These are phyloP conservation scores for Falco concolor DNA, from an alignment of 2,797 vertebrate genomes.

Conservation along the genomic window DNA sequence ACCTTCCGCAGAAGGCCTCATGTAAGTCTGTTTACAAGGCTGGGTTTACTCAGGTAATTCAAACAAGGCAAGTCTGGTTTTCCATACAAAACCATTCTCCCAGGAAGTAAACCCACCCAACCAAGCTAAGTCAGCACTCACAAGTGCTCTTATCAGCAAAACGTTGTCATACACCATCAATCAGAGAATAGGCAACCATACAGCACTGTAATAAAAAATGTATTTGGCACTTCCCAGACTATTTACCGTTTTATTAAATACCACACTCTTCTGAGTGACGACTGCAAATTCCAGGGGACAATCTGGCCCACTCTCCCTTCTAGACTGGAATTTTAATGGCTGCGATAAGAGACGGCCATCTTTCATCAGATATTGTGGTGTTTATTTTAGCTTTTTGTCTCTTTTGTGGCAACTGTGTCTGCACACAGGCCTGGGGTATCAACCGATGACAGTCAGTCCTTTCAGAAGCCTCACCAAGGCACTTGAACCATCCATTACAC, in stretches of 20 bases:
- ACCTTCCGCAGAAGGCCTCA: background rate
- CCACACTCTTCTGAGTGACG: background rate
- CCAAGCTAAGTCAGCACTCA: background rate
- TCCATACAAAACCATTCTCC: background rate
- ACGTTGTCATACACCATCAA: background rate
- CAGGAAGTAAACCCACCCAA: background rate
- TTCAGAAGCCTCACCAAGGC: slow-evolving; percentile 45
- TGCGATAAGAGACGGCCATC: background rate
- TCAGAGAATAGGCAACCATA: background rate
- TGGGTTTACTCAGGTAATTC: slow-evolving; percentile 11
- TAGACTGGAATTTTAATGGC: slow-evolving; percentile 69
- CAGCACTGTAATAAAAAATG: slow-evolving; percentile 20
- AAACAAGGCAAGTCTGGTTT: background rate
- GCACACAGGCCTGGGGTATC: background rate
- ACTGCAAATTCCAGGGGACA: slow-evolving; percentile 53
- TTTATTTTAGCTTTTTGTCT: slow-evolving; percentile 54
- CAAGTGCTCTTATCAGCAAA: background rate
- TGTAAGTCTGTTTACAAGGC: background rate
- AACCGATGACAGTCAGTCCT: slow-evolving; percentile 42
- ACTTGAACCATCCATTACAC: slow-evolving; percentile 10
- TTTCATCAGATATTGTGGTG: slow-evolving; percentile 54
- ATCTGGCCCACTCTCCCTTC: background rate
- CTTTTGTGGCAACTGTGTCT: slow-evolving; percentile 7
- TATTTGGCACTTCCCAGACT: background rate
- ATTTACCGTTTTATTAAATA: background rate